These are phyloP conservation scores for Rhombomys opimus DNA, from an alignment of 2,113 vertebrate genomes.

Conservation along the genomic window DNA sequence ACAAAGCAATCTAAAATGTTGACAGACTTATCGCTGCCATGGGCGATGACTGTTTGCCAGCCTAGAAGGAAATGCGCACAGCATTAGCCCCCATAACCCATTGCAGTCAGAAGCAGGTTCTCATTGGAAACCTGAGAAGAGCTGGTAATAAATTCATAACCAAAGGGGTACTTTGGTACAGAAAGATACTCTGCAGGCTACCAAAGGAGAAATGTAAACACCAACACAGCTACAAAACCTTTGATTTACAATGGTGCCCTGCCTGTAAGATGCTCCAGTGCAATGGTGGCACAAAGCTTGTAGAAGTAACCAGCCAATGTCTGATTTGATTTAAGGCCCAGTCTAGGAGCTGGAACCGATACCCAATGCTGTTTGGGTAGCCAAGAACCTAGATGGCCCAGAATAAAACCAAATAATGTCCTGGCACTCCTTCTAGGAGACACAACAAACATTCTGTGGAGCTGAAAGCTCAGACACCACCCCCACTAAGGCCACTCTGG, in stretches of 20 bases:
- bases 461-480: background rate
- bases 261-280: background rate
- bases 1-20: conserved; percentile 85
- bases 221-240: background rate
- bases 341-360: background rate
- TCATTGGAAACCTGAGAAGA: rapidly evolving
- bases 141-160: no score
- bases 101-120: background rate
- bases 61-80: conserved; percentile 79
- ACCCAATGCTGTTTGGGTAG: background rate
- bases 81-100: background rate
- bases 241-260: background rate
- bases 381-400: background rate
- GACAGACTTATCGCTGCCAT: conserved; percentile 71
- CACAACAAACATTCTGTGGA: background rate
- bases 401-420: background rate
- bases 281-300: background rate
- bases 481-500: background rate
- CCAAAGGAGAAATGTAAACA: background rate
- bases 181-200: background rate
- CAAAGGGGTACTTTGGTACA: background rate
- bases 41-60: conserved; percentile 80
- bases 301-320: no score
- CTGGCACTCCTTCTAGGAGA: background rate
- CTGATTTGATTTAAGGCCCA: background rate